phyloP scores from a whole-genome alignment of 2,113 vertebrate species.

The Barbus barbus region DNA sequence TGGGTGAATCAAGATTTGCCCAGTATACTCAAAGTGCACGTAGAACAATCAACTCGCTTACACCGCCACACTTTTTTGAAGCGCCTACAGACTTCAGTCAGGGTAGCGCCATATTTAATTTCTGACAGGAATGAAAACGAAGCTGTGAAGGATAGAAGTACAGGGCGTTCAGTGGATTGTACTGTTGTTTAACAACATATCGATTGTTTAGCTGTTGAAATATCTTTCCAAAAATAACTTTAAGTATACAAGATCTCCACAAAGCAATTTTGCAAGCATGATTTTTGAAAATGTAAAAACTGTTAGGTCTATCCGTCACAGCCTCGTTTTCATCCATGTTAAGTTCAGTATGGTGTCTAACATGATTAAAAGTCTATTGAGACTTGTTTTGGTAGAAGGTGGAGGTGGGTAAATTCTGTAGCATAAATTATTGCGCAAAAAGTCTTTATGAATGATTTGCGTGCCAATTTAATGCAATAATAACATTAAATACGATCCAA shows the following conservation, averaged over 20 bases:
- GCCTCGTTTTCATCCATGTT: no score
- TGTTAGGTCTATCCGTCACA: no score
- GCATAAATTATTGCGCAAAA: no score
- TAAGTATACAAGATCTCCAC: background rate
- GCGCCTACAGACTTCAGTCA: background rate
- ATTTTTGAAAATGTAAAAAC: background rate
- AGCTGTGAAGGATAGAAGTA: background rate
- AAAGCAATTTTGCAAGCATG: background rate
- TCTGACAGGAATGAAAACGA: background rate
- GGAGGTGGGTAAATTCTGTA: background rate
- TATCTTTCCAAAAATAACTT: background rate
- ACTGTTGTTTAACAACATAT: conserved; percentile 1
- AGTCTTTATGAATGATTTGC: no score
- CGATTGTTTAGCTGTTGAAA: background rate
- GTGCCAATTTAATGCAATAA: background rate
- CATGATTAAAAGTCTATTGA: background rate
- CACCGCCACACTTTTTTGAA: background rate
- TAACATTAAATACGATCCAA: no score
- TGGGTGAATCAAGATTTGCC: background rate
- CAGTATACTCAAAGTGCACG: background rate
- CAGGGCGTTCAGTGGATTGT: background rate
- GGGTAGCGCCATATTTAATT: background rate
- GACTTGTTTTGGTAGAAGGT: background rate
- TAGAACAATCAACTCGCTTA: background rate
- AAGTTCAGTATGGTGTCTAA: no score